These are phyloP conservation scores for Pandion haliaetus DNA, from an alignment of 2,113 vertebrate genomes.

Conservation along the genomic window DNA sequence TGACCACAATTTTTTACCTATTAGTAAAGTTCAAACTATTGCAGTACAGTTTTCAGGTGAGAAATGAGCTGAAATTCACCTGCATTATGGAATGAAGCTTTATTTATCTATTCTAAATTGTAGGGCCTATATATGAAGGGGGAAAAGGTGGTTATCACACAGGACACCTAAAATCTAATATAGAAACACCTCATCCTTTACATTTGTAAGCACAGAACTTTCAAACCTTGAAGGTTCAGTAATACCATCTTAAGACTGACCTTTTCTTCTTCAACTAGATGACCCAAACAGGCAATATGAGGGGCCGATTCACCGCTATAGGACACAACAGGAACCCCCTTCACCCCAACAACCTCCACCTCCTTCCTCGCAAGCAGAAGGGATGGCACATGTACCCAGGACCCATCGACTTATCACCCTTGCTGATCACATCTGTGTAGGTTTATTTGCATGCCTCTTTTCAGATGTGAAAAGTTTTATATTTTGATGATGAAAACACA, in stretches of 20 bases:
- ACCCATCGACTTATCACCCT: constrained; percentile 95
- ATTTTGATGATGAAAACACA: background rate
- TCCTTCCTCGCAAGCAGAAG: constrained; percentile 79
- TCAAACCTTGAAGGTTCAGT: background rate
- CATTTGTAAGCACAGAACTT: background rate
- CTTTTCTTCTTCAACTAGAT: constrained; percentile 60
- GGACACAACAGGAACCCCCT: constrained; percentile 76
- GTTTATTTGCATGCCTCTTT: constrained; percentile 5
- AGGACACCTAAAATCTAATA: background rate
- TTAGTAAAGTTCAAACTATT: background rate
- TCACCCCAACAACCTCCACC: constrained; percentile 79
- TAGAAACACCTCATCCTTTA: background rate
- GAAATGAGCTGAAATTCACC: background rate
- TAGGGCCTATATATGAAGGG: background rate
- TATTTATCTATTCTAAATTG: background rate
- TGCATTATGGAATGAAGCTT: background rate
- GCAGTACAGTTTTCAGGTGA: background rate
- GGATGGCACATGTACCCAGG: constrained; percentile 82
- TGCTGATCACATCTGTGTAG: constrained; percentile 97
- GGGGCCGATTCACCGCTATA: constrained; percentile 81
- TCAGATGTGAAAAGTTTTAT: background rate
- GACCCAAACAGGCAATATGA: constrained; percentile 82
- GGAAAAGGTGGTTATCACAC: background rate
- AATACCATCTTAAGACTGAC: background rate
- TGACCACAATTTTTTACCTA: background rate